phyloP scores from a whole-genome alignment of 2,888 invertebrate species.

The Cantharis lateralis region DNA sequence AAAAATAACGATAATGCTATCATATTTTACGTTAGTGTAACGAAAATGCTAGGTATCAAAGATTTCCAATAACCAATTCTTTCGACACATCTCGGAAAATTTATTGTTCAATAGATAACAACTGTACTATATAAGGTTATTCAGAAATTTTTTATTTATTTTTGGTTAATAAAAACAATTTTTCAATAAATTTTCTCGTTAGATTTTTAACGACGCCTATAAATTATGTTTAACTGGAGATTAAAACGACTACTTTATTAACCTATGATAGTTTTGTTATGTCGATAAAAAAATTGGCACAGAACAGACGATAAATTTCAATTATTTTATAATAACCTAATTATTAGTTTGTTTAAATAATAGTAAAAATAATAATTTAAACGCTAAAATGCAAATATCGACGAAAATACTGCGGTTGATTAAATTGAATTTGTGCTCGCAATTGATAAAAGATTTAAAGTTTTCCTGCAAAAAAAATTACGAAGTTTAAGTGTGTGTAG shows the following conservation, averaged over 20 bases:
- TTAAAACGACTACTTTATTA: background rate
- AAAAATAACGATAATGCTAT: background rate
- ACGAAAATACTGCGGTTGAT: too few relatives aligned
- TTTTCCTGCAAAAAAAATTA: background rate
- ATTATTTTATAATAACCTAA: background rate
- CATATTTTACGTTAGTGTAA: background rate
- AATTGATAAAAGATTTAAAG: background rate
- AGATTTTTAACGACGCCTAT: background rate
- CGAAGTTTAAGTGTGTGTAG: background rate
- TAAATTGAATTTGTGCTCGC: background rate
- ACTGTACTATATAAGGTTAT: background rate
- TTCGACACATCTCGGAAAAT: constrained; percentile 20
- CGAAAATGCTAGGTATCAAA: background rate
- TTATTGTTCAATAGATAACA: constrained; percentile 15
- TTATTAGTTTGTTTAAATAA: too few relatives aligned
- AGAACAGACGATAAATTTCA: background rate
- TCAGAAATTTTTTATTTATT: background rate
- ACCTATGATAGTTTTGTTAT: background rate
- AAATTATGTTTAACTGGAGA: background rate
- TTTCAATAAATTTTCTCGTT: background rate
- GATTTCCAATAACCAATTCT: constrained; percentile 18
- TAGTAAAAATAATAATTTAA: too few relatives aligned
- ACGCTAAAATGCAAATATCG: too few relatives aligned
- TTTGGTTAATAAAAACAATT: background rate
- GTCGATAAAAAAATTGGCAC: background rate